phyloP scores from a whole-genome alignment of 2,888 invertebrate genomes.

The Orchesella flavescens region DNA sequence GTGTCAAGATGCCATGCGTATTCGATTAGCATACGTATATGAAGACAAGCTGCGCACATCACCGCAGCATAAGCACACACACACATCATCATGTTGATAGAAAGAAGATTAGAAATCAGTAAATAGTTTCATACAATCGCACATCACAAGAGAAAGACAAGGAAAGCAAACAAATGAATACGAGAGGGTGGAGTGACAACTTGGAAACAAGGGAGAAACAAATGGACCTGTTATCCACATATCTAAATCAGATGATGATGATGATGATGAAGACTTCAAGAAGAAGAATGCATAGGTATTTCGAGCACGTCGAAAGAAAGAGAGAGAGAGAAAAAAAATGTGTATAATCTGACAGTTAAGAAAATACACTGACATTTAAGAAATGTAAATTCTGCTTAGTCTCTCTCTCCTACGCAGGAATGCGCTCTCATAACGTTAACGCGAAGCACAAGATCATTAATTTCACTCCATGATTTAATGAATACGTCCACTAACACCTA shows the following conservation, averaged over 20 bases:
- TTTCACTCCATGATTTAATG: slow-evolving; percentile 15
- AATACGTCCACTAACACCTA: slow-evolving; percentile 33
- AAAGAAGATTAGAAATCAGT: slow-evolving; percentile 41
- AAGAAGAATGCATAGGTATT: too few relatives aligned
- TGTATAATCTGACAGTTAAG: too few relatives aligned
- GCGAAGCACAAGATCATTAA: background rate
- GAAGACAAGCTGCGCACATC: too few relatives aligned
- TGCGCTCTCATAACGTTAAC: background rate
- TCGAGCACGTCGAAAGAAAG: background rate
- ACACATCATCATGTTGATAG: background rate
- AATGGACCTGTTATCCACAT: slow-evolving; percentile 69
- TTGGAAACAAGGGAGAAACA: slow-evolving; percentile 66
- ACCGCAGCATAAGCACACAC: too few relatives aligned
- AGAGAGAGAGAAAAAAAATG: slow-evolving; percentile 10
- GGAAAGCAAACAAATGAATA: slow-evolving; percentile 49
- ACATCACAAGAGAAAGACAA: slow-evolving; percentile 29
- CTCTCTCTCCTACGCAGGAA: background rate
- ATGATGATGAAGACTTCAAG: slow-evolving; percentile 1
- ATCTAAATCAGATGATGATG: slow-evolving; percentile 37
- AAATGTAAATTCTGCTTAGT: background rate
- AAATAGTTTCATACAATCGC: slow-evolving; percentile 18
- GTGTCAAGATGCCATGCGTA: background rate
- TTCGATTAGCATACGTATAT: background rate
- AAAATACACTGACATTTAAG: too few relatives aligned
- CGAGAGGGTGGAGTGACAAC: slow-evolving; percentile 67